Evolutionary conservation across 2,888 invertebrate genomes (phyloP).

Genomic region (Elegia similella): DNA sequence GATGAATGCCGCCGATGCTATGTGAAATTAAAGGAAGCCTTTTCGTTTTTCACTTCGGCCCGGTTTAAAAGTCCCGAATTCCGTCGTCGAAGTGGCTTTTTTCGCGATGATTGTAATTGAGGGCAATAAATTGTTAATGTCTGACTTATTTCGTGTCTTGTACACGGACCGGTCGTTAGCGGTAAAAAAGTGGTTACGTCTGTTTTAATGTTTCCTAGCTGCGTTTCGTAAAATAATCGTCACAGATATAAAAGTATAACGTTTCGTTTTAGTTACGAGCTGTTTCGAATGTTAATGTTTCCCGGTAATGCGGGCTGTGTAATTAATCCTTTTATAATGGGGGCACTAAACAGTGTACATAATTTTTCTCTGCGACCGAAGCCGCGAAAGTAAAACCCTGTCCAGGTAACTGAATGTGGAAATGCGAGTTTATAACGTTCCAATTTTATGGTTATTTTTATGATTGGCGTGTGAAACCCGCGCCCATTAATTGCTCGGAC

Average conservation of each 20-base stretch:
- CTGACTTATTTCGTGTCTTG: conserved; percentile 59
- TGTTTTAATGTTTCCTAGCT: conserved; percentile 62
- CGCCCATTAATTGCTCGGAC: conserved; percentile 45
- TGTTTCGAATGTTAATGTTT: conserved; percentile 62
- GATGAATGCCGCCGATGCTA: conserved; percentile 67
- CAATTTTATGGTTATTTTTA: conserved; percentile 62
- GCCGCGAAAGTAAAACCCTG: conserved; percentile 1
- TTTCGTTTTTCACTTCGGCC: conserved; percentile 66
- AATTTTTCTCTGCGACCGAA: conserved; percentile 44
- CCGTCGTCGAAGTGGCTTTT: conserved; percentile 57
- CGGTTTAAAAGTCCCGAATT: conserved; percentile 68
- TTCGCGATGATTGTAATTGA: conserved; percentile 76
- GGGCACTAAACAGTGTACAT: conserved; percentile 42
- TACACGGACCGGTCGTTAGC: conserved; percentile 53
- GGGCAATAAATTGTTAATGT: conserved; percentile 73
- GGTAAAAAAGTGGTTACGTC: conserved; percentile 55
- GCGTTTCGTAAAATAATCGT: conserved; percentile 53
- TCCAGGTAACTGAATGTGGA: conserved; percentile 36
- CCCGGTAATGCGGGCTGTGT: conserved; percentile 51
- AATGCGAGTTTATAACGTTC: conserved; percentile 54
- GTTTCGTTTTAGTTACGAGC: conserved; percentile 54
- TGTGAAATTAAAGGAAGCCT: conserved; percentile 72
- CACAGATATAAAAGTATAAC: conserved; percentile 50
- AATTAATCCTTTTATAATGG: conserved; percentile 68
- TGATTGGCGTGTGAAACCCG: conserved; percentile 67